Percentiles rank a stretch among this genome's conserved stretches.
Evolutionary conservation across 2,888 invertebrate genomes (phyloP).

Genomic region (Balanococcus diminutus): DNA sequence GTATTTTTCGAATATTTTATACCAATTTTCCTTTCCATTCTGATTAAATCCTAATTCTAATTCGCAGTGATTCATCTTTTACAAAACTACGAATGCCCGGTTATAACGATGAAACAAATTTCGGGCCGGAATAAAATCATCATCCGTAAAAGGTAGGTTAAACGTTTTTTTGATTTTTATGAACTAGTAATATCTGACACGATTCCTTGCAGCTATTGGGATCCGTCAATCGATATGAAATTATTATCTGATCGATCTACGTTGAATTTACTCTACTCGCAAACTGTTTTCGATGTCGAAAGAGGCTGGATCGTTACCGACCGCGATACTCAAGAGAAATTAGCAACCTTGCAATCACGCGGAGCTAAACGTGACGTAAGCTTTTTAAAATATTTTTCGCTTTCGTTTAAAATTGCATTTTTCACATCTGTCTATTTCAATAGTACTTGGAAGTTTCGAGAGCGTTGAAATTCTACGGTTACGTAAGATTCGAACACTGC

Average conservation of each 20-base stretch:
- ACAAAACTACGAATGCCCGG: conserved; percentile 96
- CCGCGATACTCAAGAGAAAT: conserved; percentile 71
- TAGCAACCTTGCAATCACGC: conserved; percentile 74
- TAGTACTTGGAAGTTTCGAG: conserved; percentile 86
- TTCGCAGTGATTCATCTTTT: conserved; percentile 80
- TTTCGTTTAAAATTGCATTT: conserved; percentile 4
- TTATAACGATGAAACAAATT: conserved; percentile 84
- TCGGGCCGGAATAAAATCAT: conserved; percentile 78
- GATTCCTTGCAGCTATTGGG: conserved; percentile 79
- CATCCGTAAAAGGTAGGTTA: conserved; percentile 77
- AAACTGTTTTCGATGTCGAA: conserved; percentile 85
- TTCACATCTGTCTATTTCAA: conserved; percentile 59
- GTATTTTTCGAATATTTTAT: conserved; percentile 58
- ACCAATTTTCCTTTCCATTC: background rate
- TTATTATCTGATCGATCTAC: conserved; percentile 82
- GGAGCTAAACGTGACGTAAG: conserved; percentile 81
- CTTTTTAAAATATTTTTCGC: conserved; percentile 39
- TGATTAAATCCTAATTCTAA: background rate
- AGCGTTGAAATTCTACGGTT: conserved; percentile 86
- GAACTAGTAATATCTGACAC: conserved; percentile 56
- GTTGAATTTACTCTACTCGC: conserved; percentile 83
- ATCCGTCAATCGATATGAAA: conserved; percentile 80
- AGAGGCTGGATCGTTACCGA: conserved; percentile 82
- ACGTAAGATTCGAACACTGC: conserved; percentile 78
- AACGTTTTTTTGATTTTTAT: background rate